These are phyloP conservation scores for Leucozona laternaria DNA, from an alignment of 2,888 invertebrate genomes.

Conservation along the genomic window DNA sequence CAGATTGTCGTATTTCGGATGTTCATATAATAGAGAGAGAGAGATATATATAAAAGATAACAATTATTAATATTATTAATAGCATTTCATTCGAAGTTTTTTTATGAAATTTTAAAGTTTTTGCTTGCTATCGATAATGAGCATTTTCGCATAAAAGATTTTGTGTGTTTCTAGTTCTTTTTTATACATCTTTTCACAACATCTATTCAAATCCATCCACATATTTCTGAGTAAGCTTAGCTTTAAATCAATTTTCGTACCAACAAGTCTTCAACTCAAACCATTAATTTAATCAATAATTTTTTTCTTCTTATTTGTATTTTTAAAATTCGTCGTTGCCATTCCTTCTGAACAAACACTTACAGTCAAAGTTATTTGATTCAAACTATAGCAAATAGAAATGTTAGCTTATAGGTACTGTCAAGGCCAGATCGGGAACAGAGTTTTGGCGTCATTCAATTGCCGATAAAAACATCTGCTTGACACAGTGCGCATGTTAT, in stretches of 20 bases:
- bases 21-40: too few species aligned
- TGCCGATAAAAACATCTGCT: constrained; percentile 40
- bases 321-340: constrained; percentile 2
- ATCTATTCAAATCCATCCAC: too few species aligned
- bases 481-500: constrained; percentile 54
- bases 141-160: too few species aligned
- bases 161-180: too few species aligned
- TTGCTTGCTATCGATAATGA: too few species aligned
- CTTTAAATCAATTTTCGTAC: not conserved
- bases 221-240: too few species aligned
- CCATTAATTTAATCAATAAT: not conserved
- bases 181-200: too few species aligned
- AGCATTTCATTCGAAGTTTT: too few species aligned
- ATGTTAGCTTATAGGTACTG: constrained; percentile 4
- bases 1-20: too few species aligned
- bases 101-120: too few species aligned
- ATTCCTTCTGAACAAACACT: constrained; percentile 18
- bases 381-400: constrained; percentile 20
- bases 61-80: too few species aligned
- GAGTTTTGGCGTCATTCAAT: not conserved
- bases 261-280: not conserved
- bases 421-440: constrained; percentile 14
- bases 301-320: not conserved
- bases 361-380: not conserved
- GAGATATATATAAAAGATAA: too few species aligned